Percentiles rank a stretch among this genome's conserved stretches.
Conservation (phyloP, 1,140 invertebrate genomes). For the Araneus ventricosus region DNA sequence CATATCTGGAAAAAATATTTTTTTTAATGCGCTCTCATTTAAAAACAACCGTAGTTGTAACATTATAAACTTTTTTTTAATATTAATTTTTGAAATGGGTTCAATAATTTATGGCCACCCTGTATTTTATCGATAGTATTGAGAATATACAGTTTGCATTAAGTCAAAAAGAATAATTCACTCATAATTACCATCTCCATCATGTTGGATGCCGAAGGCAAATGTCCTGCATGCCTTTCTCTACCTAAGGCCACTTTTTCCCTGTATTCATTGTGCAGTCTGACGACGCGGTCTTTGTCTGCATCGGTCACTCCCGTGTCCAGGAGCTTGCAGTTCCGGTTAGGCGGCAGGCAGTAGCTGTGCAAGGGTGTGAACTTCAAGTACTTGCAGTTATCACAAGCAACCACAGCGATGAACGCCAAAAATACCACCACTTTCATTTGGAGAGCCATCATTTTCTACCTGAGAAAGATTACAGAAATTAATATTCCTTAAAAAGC, state of each 20-base stretch:
- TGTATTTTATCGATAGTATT: too few species aligned
- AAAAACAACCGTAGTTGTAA: too few species aligned
- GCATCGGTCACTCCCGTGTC: background rate
- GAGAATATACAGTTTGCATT: too few species aligned
- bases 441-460: background rate
- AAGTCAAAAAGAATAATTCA: background rate
- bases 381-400: background rate
- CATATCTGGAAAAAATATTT: too few species aligned
- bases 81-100: too few species aligned
- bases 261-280: conserved; percentile 39
- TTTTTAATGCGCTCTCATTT: too few species aligned
- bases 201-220: conserved; percentile 74
- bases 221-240: background rate
- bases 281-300: background rate
- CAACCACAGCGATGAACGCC: background rate
- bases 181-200: conserved; percentile 64
- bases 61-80: too few species aligned
- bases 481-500: too few species aligned
- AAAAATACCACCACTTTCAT: background rate
- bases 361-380: background rate
- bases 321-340: background rate
- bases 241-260: conserved; percentile 20
- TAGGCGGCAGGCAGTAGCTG: background rate
- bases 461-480: background rate
- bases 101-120: too few species aligned